Percentiles rank a stretch among this genome's conserved stretches.
These are phyloP conservation scores for Arion vulgaris DNA, from an alignment of 1,140 invertebrate genomes.

Conservation along the genomic window DNA sequence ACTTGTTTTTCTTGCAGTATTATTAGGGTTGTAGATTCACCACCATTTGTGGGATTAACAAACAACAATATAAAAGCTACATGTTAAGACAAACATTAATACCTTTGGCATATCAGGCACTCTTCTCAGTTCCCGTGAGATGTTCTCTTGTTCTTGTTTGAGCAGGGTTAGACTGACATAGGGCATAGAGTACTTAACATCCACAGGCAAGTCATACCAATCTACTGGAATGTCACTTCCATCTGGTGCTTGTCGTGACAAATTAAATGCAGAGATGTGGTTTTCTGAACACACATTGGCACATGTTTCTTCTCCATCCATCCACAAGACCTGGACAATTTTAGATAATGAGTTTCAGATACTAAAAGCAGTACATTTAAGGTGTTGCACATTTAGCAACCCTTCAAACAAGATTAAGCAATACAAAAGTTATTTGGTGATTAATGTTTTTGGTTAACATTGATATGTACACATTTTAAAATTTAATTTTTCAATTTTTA, in stretches of 20 bases:
- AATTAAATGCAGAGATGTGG: slow-evolving; percentile 50
- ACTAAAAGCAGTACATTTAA: no score
- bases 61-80: no score
- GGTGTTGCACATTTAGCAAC: no score
- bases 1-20: no score
- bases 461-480: no score
- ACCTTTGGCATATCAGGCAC: slow-evolving; percentile 64
- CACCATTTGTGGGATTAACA: no score
- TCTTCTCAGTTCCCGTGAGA: slow-evolving; percentile 63
- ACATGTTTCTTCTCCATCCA: slow-evolving; percentile 51
- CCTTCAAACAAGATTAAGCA: no score
- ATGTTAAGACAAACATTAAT: no score
- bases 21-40: no score
- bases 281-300: slow-evolving; percentile 55
- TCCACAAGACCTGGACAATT: slow-evolving; percentile 37
- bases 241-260: slow-evolving; percentile 49
- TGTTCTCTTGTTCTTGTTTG: slow-evolving; percentile 63
- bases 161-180: slow-evolving; percentile 65
- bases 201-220: slow-evolving; percentile 67
- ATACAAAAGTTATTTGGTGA: no score
- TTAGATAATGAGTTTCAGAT: neutral
- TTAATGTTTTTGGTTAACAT: no score
- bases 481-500: no score
- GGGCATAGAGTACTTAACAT: slow-evolving; percentile 62
- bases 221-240: slow-evolving; percentile 62